Base-by-base conservation (phyloP, 2,888 invertebrate genomes). In the Opisthograptis luteolata region DNA sequence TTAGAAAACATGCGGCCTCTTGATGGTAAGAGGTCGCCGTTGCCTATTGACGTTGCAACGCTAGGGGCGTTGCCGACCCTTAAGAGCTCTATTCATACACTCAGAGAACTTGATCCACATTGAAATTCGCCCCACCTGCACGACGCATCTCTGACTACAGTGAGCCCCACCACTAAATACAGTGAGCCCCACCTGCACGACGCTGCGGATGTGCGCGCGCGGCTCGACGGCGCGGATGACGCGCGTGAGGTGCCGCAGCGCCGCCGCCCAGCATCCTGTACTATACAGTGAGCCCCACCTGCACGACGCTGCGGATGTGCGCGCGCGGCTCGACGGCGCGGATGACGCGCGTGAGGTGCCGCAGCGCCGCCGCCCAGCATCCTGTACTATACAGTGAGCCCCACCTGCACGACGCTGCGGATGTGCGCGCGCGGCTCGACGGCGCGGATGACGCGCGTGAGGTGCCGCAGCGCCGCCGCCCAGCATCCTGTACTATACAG, bases 161-260 rank as follows among this genome's bases (percentile, higher is more conserved):
- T n/a, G n/a, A n/a, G n/a, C n/a, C n/a, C n/a, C n/a, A n/a, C n/a
- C n/a, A n/a, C n/a, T n/a, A n/a, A 5, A 17, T 17, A n/a, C n/a
- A n/a, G 22, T 22, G 7, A 2, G 5, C 3, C 22, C 5, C 7
- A 22, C 22, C 22, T 22, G 22, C 22, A 22, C 27, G 10, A 27
- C 27, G 27, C 27, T 27, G 27, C 27, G 27, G 27, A 27, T 27
- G 27, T 27, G 27, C 10, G 27, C 22, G 22, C 22, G 22, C 22
- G 22, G 22, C 5, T 22, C 7, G 22, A 7, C 22, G 22, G 22
- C 22, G 22, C 22, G 22, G 22, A 22, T 22, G 22, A 22, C 22
- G 22, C 22, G 22, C 8, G 22, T 22, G 22, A 22, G 22, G 8
- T 22, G 22, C 8, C 22, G 22, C 22, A 22, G 17, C 17, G 17